Evolutionary conservation across 1,140 invertebrate species (phyloP).

Genomic region (Calycopis cecrops): DNA sequence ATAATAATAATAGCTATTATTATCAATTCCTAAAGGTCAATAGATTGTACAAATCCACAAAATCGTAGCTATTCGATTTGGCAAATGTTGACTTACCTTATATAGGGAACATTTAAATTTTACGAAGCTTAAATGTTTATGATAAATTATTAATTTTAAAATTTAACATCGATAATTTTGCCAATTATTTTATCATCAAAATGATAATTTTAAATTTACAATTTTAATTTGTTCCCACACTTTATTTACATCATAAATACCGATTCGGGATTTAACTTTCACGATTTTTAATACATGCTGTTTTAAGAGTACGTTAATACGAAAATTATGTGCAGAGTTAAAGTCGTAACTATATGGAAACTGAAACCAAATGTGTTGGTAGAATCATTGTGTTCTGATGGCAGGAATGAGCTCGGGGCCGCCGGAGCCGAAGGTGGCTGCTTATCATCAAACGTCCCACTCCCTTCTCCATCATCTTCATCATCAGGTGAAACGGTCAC

Average conservation of each 20-base stretch:
- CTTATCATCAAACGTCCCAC: slow-evolving; percentile 48
- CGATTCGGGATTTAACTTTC: not conserved
- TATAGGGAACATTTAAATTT: slow-evolving; percentile 3
- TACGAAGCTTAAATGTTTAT: not conserved
- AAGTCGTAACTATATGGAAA: not conserved
- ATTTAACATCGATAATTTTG: not conserved
- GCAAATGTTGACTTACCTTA: not conserved
- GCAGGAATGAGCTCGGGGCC: slow-evolving; percentile 54
- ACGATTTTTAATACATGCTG: not conserved
- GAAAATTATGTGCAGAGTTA: not conserved
- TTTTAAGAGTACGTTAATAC: not conserved
- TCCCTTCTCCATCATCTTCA: slow-evolving; percentile 62
- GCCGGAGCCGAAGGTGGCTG: slow-evolving; percentile 45
- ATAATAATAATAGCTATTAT: not conserved
- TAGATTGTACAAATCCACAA: slow-evolving; percentile 1
- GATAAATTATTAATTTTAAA: not conserved
- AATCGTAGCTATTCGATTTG: not conserved
- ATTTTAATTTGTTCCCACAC: slow-evolving; percentile 4
- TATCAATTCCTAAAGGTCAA: not conserved
- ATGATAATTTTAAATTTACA: slow-evolving; percentile 1
- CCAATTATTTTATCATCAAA: not conserved
- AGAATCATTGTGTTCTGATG: slow-evolving; percentile 44
- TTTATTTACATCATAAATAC: slow-evolving; percentile 8
- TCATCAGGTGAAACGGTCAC: slow-evolving; percentile 58
- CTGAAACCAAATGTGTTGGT: not conserved